Base-by-base conservation (phyloP, 2,797 vertebrate species). In the Chiroxiphia lanceolata region DNA sequence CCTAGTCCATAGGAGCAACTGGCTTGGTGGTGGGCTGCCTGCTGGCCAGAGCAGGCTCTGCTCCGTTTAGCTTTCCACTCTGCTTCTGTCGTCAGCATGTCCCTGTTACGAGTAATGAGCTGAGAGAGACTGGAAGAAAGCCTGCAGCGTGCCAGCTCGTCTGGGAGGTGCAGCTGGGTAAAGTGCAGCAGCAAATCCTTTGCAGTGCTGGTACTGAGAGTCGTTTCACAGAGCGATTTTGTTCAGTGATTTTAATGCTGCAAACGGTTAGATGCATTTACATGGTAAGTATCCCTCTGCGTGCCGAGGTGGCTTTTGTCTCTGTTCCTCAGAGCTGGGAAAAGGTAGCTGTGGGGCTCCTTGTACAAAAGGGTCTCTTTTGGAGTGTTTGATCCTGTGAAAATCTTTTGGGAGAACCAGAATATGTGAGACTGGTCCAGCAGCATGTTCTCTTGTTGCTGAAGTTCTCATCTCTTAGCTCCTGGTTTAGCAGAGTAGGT, bases 101-200 rank as follows among this genome's bases (percentile, higher is more conserved):
- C 56, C 56, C 36, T 4, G 4, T 82, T 51, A 15, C 6, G 4
- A 42, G 68, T 47, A 77, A 47, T 0, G 31, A 92, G 71, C 83
- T 87, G 92, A 77, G 45, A 44, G 92, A 57, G 67, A 11, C 71
- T 89, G 90, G 56, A 29, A 81, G 81, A 40, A 34, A 89, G 79
- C 80, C 87, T 96, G 80, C 53, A 94, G 71, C 0, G 0, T 76
- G 70, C 76, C 53, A 61, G 64, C n/a, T 91, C 0, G 5, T 53
- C 72, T 72, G 48, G 79, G 63, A 88, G 45, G 78, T 63, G 54
- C 61, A 88, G 72, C 76, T 93, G 88, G 64, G 51, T 92, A 27
- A 78, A 51, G 74, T 81, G 36, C 45, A 42, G 67, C 90, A 80
- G 81, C 61, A 26, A 64, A 63, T 50, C 40, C 13, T 82, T 81